Base-by-base conservation (phyloP, 2,113 vertebrate genomes). In the Columba janthina region DNA sequence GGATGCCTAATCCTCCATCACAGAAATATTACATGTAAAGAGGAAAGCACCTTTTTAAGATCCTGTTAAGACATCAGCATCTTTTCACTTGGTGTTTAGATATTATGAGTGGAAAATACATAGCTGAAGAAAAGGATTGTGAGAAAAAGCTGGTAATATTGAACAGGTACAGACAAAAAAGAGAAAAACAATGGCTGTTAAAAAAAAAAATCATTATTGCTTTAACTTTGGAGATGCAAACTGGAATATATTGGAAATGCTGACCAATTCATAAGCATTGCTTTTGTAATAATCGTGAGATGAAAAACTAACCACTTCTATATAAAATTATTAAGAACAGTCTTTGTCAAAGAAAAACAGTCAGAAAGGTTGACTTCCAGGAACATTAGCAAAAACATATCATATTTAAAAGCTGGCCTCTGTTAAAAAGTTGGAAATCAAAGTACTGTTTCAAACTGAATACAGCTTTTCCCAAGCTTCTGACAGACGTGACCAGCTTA, bases 351-450 rank as follows among this genome's bases (percentile, higher is more conserved):
- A 94, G 88, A 83, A 85, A 95, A 94, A 53, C 77, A 74, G 44
- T 94, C 85, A 93, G 61, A 93, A 94, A 95, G 7, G 65, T 85
- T 94, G 54, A 72, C 90, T 97, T 97, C 57, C 72, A 97, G 87
- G 91, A 90, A 93, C 72, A 87, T 65, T 71, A 79, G 57, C 51
- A 93, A 69, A 89, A 75, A 72, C 28, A 70, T 88, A 95, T 51
- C 50, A 29, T 58, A 83, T 95, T 96, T 96, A 95, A 32, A 96
- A 82, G 88, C 94, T 88, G 81, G 56, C 89, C 61, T 86, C 90
- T 88, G 76, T 96, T 94, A 90, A 73, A 91, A 96, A 97, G 36
- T 89, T 91, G 72, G 89, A 82, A 88, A 96, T 92, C 57, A 66
- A 94, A 85, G 38, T 54, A 89, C 61, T 80, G 84, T 97, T 96